A percentile compares a stretch with the other conserved stretches of the same genome.
Evolutionary conservation across 2,888 invertebrate species (phyloP).

Genomic region (Cheiracanthium punctorium): DNA sequence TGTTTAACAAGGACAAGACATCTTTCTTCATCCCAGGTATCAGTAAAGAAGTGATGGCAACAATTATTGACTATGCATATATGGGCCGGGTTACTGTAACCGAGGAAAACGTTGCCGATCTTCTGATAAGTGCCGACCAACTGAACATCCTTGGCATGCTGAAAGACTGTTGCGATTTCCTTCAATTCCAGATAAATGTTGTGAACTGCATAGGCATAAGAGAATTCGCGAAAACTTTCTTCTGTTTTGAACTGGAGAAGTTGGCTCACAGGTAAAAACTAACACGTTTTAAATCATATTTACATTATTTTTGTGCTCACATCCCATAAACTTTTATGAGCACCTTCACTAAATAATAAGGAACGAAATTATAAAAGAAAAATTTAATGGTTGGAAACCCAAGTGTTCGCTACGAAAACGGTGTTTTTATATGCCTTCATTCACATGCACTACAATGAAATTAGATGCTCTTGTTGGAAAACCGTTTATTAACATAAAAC

Average conservation of each 20-base stretch:
- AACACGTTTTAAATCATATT: too few relatives aligned
- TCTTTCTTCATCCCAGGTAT: slow-evolving; percentile 87
- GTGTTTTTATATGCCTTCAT: too few relatives aligned
- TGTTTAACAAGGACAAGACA: slow-evolving; percentile 82
- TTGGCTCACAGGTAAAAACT: slow-evolving; percentile 79
- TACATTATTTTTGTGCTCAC: too few relatives aligned
- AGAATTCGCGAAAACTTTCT: slow-evolving; percentile 87
- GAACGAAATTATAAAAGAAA: too few relatives aligned
- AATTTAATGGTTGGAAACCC: too few relatives aligned
- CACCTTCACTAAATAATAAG: too few relatives aligned
- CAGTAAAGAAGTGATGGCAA: slow-evolving; percentile 84
- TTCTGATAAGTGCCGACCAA: slow-evolving; percentile 91
- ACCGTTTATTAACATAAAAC: too few relatives aligned
- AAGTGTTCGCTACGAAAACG: too few relatives aligned
- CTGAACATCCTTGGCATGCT: slow-evolving; percentile 88
- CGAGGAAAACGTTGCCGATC: slow-evolving; percentile 85
- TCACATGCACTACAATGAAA: too few relatives aligned
- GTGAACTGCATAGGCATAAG: slow-evolving; percentile 90
- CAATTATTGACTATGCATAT: slow-evolving; percentile 90
- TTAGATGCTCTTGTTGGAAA: too few relatives aligned
- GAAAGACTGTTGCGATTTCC: slow-evolving; percentile 86
- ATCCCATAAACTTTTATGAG: too few relatives aligned
- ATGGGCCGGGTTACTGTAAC: slow-evolving; percentile 85
- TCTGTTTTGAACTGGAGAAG: slow-evolving; percentile 83
- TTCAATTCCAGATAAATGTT: slow-evolving; percentile 82